Evolutionary conservation across 2,113 vertebrate genomes (phyloP), one percentile per base, ranked within the genome.

Genomic region (Apodemus sylvaticus): DNA sequence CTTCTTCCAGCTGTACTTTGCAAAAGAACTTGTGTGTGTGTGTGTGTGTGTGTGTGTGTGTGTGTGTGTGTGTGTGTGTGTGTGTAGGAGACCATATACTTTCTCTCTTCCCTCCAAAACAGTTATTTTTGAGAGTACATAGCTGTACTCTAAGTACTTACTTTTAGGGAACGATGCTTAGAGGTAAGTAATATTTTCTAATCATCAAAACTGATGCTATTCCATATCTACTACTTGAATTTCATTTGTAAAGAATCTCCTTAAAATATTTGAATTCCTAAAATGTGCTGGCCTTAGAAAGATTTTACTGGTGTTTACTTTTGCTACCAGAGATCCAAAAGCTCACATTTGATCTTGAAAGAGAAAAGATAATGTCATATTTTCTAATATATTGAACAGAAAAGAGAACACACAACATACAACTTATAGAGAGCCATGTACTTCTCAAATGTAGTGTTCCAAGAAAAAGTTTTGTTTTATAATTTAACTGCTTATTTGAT

Each of bases 301-400:
- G 9, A 76, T 94, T 96, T 93, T 94, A 90, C 64, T 86, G 9
- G 19, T 95, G 48, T 92, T 96, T 95, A 71, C 45, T 95, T 89
- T 95, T 95, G 14, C 70, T 87, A 19, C 77, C 17, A 93, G 68
- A 90, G 12, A 29, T 92, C 42, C 73, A 88, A 88, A 93, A 90
- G 92, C 81, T 7, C 53, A 95, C 53, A 95, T 60, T 96, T 95
- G 31, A 42, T 90, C 58, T 94, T 92, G 71, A 93, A 58, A 94
- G 64, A 86, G n/a, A 92, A 92, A 97, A 62, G 58, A 92, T 90
- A 39, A 92, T 94, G 17, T 85, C 39, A 70, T 89, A 53, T 89
- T 95, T 97, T 97, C 77, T 3, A 89, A 95, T 24, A 19, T 74
- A 70, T 5, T 82, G 83, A 12, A 62, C 19, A 48, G 42, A 95